A percentile compares a stretch with the other conserved stretches of the same genome.
phyloP scores from a whole-genome alignment of 2,888 invertebrate species.

The Ichneumon xanthorius region DNA sequence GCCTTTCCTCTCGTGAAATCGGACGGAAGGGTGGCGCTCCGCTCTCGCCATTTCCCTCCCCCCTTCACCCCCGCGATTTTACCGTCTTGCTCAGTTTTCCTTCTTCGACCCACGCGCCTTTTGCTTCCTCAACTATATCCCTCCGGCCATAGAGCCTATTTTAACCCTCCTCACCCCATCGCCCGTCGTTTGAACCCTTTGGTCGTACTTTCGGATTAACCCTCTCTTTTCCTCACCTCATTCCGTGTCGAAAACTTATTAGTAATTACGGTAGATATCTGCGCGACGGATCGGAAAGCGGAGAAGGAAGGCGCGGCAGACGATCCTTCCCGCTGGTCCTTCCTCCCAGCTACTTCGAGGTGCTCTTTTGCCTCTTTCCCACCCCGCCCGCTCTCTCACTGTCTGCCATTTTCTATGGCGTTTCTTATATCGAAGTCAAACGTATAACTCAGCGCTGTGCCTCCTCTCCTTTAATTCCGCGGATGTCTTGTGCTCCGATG shows the following conservation, averaged over 20 bases:
- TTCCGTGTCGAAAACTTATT: conserved; percentile 85
- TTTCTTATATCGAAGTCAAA: conserved; percentile 74
- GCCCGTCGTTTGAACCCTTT: conserved; percentile 76
- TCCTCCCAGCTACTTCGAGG: conserved; percentile 69
- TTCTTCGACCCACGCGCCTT: conserved; percentile 59
- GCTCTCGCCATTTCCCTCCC: conserved; percentile 27
- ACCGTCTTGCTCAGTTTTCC: conserved; percentile 64
- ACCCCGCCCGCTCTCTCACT: conserved; percentile 50
- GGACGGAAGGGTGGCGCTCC: conserved; percentile 53
- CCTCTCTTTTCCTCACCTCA: conserved; percentile 85
- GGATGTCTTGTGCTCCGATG: conserved; percentile 77
- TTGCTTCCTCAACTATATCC: conserved; percentile 56
- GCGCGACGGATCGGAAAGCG: conserved; percentile 76
- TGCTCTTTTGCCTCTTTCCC: conserved; percentile 59
- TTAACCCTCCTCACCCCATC: conserved; percentile 45
- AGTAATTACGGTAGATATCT: conserved; percentile 84
- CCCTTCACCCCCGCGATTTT: conserved; percentile 38
- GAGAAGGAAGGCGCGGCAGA: conserved; percentile 58
- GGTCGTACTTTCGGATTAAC: conserved; percentile 85
- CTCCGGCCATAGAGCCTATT: conserved; percentile 55
- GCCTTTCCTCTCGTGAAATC: conserved; percentile 59
- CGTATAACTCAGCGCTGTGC: conserved; percentile 46
- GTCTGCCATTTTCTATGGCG: conserved; percentile 63
- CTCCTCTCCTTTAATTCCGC: conserved; percentile 23
- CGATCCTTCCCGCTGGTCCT: conserved; percentile 61